Conservation (phyloP, 2,888 invertebrate species). For the Clepsis dumicolana region DNA sequence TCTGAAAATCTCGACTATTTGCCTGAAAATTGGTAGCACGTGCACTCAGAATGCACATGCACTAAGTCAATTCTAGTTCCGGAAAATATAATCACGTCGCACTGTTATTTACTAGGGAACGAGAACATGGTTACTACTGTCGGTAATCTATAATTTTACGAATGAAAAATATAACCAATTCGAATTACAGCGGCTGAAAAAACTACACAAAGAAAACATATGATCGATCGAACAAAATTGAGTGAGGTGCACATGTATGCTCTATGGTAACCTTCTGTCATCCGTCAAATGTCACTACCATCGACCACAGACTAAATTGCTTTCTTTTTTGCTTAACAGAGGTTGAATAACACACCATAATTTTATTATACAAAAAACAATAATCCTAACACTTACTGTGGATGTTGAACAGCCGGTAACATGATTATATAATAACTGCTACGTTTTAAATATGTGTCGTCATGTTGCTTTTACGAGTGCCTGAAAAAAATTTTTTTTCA, state of each 20-base stretch:
- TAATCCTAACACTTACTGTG: conserved; percentile 30
- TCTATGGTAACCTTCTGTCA: conserved; percentile 67
- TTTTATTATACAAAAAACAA: no score
- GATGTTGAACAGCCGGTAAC: conserved; percentile 39
- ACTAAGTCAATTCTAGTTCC: conserved; percentile 53
- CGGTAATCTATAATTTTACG: conserved; percentile 47
- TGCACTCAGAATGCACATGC: conserved; percentile 78
- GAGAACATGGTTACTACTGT: conserved; percentile 22
- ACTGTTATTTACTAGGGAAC: conserved; percentile 7
- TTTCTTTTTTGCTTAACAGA: no score
- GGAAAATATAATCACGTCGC: conserved; percentile 20
- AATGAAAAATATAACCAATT: conserved; percentile 76
- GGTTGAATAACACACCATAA: no score
- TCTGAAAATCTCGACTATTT: conserved; percentile 68
- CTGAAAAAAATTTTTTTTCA: conserved; percentile 56
- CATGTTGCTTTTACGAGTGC: conserved; percentile 52
- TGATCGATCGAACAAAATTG: conserved; percentile 83
- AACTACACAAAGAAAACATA: conserved; percentile 86
- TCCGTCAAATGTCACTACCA: conserved; percentile 55
- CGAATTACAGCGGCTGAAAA: conserved; percentile 84
- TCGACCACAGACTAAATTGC: conserved; percentile 45
- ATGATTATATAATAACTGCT: conserved; percentile 11
- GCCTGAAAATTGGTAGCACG: conserved; percentile 83
- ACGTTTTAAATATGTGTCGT: conserved; percentile 38
- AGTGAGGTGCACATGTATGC: conserved; percentile 84